A percentile compares a stretch with the other conserved stretches of the same genome.
Conservation (phyloP, 2,113 vertebrate species). For the Macrotis lagotis region DNA sequence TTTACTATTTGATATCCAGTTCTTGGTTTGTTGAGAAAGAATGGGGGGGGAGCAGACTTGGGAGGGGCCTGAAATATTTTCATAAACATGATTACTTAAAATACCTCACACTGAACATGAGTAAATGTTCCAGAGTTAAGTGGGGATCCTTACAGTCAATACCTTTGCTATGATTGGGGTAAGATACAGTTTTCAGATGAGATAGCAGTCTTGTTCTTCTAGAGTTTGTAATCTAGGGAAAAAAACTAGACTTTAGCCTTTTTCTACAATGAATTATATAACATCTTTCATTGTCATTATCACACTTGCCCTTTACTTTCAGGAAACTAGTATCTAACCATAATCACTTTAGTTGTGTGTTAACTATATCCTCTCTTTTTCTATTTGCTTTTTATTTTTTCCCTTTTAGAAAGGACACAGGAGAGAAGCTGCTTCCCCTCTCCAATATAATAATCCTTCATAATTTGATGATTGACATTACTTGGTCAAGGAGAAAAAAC, state of each 20-base stretch:
- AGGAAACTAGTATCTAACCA: slow-evolving; percentile 22
- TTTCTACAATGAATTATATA: not conserved
- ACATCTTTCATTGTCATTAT: not conserved
- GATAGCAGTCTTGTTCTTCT: not conserved
- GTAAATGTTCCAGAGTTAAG: not conserved
- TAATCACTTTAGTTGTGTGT: not conserved
- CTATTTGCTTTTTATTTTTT: not conserved
- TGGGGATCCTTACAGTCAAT: not conserved
- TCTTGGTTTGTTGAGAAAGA: not conserved
- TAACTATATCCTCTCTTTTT: slow-evolving; percentile 3
- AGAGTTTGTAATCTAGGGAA: not conserved
- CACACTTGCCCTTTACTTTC: not conserved
- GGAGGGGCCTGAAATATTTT: not conserved
- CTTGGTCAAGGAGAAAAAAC: not conserved
- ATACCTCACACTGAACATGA: not conserved
- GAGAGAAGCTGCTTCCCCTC: not conserved
- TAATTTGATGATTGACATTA: slow-evolving; percentile 3
- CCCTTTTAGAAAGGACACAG: not conserved
- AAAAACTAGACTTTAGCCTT: not conserved
- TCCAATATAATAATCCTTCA: slow-evolving; percentile 1
- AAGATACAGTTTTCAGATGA: not conserved
- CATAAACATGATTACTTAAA: not conserved
- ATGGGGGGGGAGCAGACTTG: too few relatives aligned
- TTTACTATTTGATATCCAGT: not conserved
- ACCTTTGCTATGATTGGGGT: not conserved